Conservation (phyloP, 2,797 vertebrate species). For the Rhinichthys osculus region DNA sequence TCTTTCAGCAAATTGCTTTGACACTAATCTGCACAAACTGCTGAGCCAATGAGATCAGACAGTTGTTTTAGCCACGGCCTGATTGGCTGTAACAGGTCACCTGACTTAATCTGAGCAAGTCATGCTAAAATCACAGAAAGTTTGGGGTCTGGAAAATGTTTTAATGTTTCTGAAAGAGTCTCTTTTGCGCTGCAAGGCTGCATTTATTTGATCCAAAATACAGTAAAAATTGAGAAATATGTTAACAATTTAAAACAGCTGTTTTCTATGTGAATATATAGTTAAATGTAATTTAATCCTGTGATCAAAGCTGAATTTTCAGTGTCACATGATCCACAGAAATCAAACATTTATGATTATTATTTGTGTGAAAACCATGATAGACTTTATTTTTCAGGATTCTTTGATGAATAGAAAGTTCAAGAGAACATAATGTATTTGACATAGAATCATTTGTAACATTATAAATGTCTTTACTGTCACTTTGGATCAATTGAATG, state of each 20-base stretch:
- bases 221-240: neutral
- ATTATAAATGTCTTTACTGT: neutral
- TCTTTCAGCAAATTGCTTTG: slow-evolving; percentile 31
- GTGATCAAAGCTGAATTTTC: neutral
- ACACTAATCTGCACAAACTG: slow-evolving; percentile 11
- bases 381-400: neutral
- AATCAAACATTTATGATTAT: neutral
- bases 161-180: neutral
- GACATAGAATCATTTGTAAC: neutral
- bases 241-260: neutral
- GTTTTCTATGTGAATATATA: neutral
- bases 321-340: neutral
- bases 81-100: neutral
- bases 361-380: too few species aligned
- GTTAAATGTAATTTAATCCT: neutral
- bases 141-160: neutral
- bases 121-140: neutral
- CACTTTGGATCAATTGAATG: neutral
- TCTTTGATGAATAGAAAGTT: neutral
- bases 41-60: slow-evolving; percentile 15
- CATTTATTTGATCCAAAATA: neutral
- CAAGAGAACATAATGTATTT: neutral
- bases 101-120: neutral
- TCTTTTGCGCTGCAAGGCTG: neutral
- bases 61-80: neutral